Evolutionary conservation across 2,888 invertebrate genomes (phyloP).

Genomic region (Cepaea hortensis): DNA sequence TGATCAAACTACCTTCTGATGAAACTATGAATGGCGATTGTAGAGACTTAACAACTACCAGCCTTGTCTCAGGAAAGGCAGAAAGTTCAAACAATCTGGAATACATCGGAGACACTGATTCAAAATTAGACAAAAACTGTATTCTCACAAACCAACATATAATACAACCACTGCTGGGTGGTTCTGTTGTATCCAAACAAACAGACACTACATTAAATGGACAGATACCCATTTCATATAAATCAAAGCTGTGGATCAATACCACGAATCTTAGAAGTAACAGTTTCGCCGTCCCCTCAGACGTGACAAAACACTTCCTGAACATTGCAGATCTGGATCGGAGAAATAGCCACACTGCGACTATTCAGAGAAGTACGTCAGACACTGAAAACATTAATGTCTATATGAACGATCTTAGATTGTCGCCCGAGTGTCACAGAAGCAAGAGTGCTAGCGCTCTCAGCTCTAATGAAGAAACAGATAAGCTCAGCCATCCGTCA

Average conservation of each 20-base stretch:
- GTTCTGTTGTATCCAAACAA: background rate
- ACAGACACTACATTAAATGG: background rate
- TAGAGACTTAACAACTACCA: constrained; percentile 45
- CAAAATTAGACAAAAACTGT: background rate
- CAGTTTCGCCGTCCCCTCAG: constrained; percentile 28
- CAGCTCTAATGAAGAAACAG: constrained; percentile 16
- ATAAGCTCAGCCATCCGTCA: background rate
- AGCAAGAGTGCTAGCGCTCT: constrained; percentile 56
- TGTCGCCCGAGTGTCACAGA: constrained; percentile 38
- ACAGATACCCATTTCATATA: background rate
- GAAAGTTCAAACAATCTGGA: constrained; percentile 30
- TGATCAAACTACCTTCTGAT: constrained; percentile 39
- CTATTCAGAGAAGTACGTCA: constrained; percentile 9
- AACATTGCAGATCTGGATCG: constrained; percentile 24
- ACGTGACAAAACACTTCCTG: background rate
- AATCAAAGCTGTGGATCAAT: background rate
- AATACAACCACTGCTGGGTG: background rate
- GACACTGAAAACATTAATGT: background rate
- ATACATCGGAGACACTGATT: constrained; percentile 12
- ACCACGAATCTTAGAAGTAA: constrained; percentile 24
- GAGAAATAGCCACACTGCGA: constrained; percentile 35
- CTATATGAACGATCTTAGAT: constrained; percentile 28
- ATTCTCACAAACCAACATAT: background rate
- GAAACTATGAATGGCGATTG: constrained; percentile 32
- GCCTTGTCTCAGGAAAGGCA: constrained; percentile 29